Evolutionary conservation across 2,888 invertebrate genomes (phyloP).

Genomic region (Anthophora plumipes): DNA sequence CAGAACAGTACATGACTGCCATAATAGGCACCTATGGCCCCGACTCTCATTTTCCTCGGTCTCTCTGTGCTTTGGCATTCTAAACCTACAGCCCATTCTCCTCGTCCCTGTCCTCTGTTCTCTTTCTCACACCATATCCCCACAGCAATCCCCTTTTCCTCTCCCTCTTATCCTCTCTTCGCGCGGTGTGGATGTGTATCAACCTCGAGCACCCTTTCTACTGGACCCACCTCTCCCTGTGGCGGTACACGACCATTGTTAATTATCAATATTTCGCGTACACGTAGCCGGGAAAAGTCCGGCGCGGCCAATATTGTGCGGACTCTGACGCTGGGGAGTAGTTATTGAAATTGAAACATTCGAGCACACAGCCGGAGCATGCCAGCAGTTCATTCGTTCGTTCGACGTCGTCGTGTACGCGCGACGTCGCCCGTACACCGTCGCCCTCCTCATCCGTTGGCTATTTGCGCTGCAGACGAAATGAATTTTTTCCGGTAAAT

Average conservation of each 20-base stretch:
- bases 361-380: constrained; percentile 77
- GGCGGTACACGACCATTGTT: constrained; percentile 82
- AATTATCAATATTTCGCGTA: constrained; percentile 84
- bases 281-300: constrained; percentile 77
- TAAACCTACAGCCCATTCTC: constrained; percentile 66
- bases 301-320: constrained; percentile 75
- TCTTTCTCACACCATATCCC: constrained; percentile 31
- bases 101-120: constrained; percentile 54
- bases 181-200: constrained; percentile 56
- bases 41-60: constrained; percentile 75
- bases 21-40: constrained; percentile 76
- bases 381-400: constrained; percentile 63
- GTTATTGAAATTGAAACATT: constrained; percentile 85
- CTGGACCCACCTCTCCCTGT: constrained; percentile 66
- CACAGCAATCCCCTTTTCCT: constrained; percentile 37
- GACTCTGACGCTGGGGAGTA: constrained; percentile 83
- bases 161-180: constrained; percentile 44
- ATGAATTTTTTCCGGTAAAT: constrained; percentile 78
- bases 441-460: constrained; percentile 65
- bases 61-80: constrained; percentile 72
- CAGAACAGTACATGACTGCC: constrained; percentile 78
- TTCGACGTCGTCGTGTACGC: constrained; percentile 59
- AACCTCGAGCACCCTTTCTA: constrained; percentile 65
- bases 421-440: constrained; percentile 61
- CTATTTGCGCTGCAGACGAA: constrained; percentile 74